Conservation (phyloP, 2,797 vertebrate species). For the Phyllotis vaccarum region DNA sequence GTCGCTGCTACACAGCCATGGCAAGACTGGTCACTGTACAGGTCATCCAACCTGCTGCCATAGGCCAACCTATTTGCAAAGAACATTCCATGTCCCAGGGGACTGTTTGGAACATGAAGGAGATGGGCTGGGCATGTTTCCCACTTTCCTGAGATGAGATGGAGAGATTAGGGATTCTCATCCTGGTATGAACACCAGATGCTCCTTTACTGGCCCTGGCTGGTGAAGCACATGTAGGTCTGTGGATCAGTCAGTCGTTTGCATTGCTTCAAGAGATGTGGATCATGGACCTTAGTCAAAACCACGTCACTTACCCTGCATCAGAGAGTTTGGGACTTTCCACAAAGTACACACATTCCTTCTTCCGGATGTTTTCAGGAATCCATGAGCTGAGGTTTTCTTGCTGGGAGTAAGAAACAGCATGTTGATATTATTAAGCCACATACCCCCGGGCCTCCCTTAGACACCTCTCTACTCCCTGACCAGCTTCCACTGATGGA, state of each 20-base stretch:
- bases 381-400: slow-evolving; percentile 91
- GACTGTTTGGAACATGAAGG: neutral
- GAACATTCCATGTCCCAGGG: fast-evolving
- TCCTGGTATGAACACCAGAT: fast-evolving
- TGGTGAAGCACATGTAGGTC: neutral
- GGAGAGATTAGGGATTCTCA: fast-evolving
- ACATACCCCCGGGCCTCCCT: neutral
- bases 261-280: neutral
- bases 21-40: neutral
- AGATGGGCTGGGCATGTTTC: neutral
- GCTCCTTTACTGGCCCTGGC: neutral
- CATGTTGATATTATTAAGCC: neutral
- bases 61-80: neutral
- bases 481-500: fast-evolving
- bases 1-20: fast-evolving
- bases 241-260: neutral
- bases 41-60: too few species aligned
- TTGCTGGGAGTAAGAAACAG: slow-evolving; percentile 64
- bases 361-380: slow-evolving; percentile 92
- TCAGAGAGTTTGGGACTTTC: slow-evolving; percentile 86
- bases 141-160: neutral
- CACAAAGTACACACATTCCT: slow-evolving; percentile 92
- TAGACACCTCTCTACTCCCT: fast-evolving
- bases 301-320: slow-evolving; percentile 82
- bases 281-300: neutral